Conservation (phyloP, 1,140 invertebrate species). For the Pemphigus obesinymphae region DNA sequence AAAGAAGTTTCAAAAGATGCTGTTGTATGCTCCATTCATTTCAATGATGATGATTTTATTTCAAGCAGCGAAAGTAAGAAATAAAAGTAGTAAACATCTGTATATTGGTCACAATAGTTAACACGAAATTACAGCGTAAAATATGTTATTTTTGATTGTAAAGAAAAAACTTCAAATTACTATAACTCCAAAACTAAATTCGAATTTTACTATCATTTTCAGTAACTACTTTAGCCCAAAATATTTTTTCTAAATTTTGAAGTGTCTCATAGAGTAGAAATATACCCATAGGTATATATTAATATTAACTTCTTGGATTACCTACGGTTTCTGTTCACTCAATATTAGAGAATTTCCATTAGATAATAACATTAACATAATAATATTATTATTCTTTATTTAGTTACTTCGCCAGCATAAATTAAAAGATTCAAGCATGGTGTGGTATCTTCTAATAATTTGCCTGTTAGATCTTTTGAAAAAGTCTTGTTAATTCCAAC, state of each 20-base stretch:
- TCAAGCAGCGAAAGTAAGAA: neutral
- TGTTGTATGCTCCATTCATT: neutral
- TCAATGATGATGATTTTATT: neutral
- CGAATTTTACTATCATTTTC: too few species aligned
- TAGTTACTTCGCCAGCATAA: neutral
- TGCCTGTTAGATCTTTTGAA: neutral
- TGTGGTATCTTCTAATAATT: neutral
- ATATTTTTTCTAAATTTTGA: neutral
- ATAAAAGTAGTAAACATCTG: neutral
- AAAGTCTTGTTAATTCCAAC: neutral
- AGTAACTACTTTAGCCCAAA: neutral
- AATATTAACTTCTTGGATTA: too few species aligned
- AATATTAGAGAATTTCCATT: too few species aligned
- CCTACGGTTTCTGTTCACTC: too few species aligned
- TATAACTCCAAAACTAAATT: too few species aligned
- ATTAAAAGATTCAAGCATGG: neutral
- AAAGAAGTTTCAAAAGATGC: neutral
- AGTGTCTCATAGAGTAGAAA: too few species aligned
- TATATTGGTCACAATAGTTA: too few species aligned
- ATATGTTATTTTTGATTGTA: too few species aligned
- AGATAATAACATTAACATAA: too few species aligned
- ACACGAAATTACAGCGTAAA: too few species aligned
- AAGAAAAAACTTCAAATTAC: too few species aligned
- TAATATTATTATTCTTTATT: neutral
- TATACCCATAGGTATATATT: too few species aligned